Base-by-base conservation (phyloP, 2,113 vertebrate species). In the Larimichthys polyactis region DNA sequence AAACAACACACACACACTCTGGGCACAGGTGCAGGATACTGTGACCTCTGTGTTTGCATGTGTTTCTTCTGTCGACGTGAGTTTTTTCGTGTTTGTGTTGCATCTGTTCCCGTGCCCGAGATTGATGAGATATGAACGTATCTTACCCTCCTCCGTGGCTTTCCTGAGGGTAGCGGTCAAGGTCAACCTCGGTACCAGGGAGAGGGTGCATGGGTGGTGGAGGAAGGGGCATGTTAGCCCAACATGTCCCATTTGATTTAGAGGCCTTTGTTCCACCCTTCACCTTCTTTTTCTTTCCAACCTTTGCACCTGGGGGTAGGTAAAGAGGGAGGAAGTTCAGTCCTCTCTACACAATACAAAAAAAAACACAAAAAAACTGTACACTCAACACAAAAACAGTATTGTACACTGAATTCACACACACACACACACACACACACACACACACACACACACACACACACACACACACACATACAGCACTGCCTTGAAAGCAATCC, bases 201-300 rank as follows among this genome's bases (percentile, higher is more conserved):
- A 99, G 96, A 7, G 98, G 98, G 87, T 99, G 97, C 85, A 98
- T 97, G 0, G 98, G 98, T 57, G 97, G 98, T 32, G 97, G 98
- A 89, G 98, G 98, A 69, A 99, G 96, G 0, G 98, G 98, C 76
- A 98, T 95, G 88, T 96, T 99, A 78, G 97, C 96, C 98, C 97
- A 99, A 71, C 94, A 97, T 4, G 97, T 96, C 92, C 97, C 97
- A 79, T 97, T 98, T 81, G 95, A 97, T 96, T 98, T 99, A 84
- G 97, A 95, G 6, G 93, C 91, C 91, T 99, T 99, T 43, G 96
- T 94, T 83, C 96, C 95, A 88, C 96, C 96, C 94, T 98, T 99
- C 75, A 84, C 96, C 94, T 98, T 99, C 96, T 99, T 99, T 94
- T 99, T 99, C 94, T 99, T 99, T 17, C 96, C 97, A 89, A 95